phyloP scores from a whole-genome alignment of 1,140 invertebrate genomes.

The Propsilocerus akamusi region DNA sequence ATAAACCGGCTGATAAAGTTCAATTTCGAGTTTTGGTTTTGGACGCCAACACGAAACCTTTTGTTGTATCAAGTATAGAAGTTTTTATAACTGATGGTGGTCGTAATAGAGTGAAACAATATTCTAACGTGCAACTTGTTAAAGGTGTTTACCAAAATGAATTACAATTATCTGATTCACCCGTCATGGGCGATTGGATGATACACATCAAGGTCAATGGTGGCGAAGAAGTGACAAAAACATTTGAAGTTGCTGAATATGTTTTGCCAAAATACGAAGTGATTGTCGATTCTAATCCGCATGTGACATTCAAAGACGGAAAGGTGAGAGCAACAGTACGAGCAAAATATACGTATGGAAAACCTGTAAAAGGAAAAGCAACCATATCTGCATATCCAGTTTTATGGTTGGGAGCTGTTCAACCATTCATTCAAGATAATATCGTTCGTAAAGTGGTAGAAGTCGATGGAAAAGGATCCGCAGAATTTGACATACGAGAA shows the following conservation, averaged over 20 bases:
- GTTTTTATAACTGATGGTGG: slow-evolving; percentile 10
- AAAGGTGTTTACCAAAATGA: slow-evolving; percentile 63
- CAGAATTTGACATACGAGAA: slow-evolving; percentile 54
- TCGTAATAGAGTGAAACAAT: slow-evolving; percentile 45
- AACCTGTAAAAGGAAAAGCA: slow-evolving; percentile 57
- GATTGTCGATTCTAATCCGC: slow-evolving; percentile 55
- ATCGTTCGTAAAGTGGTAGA: slow-evolving; percentile 54
- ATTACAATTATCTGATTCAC: slow-evolving; percentile 59
- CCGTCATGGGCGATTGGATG: slow-evolving; percentile 83
- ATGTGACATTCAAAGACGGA: slow-evolving; percentile 61
- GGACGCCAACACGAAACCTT: slow-evolving; percentile 49
- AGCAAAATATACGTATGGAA: slow-evolving; percentile 50
- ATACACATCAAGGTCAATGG: slow-evolving; percentile 38
- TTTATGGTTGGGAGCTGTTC: slow-evolving; percentile 13
- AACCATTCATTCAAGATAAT: slow-evolving; percentile 21
- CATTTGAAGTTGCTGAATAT: slow-evolving; percentile 51
- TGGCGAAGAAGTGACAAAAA: slow-evolving; percentile 14
- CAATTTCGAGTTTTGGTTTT: slow-evolving; percentile 71
- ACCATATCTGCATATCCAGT: slow-evolving; percentile 39
- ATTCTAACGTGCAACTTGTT: slow-evolving; percentile 42
- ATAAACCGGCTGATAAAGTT: slow-evolving; percentile 72
- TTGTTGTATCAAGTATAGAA: slow-evolving; percentile 18
- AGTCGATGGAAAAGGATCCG: slow-evolving; percentile 55
- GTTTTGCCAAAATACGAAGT: slow-evolving; percentile 87
- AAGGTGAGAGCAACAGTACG: slow-evolving; percentile 56